A percentile compares a stretch with the other conserved stretches of the same genome.
Evolutionary conservation across 2,888 invertebrate species (phyloP).

Genomic region (Nasonia oneida): DNA sequence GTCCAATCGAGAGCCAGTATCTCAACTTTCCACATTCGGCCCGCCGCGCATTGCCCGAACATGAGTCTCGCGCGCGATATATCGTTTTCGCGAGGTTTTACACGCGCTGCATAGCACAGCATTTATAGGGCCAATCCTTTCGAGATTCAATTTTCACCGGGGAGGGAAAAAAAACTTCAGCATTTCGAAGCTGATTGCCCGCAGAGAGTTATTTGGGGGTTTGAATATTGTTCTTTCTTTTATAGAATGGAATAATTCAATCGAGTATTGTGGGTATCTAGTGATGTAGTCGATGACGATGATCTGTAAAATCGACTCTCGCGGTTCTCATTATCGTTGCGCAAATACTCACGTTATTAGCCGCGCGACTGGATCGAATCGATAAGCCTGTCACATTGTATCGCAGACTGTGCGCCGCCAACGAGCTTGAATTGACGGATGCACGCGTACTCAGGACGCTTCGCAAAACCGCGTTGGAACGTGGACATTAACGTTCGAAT

Average conservation of each 20-base stretch:
- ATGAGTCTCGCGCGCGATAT: neutral
- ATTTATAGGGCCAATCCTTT: conserved; percentile 37
- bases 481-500: neutral
- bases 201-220: neutral
- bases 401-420: neutral
- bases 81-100: conserved; percentile 22
- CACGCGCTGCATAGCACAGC: neutral
- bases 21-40: conserved; percentile 33
- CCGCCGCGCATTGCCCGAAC: neutral
- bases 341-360: conserved; percentile 12
- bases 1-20: conserved; percentile 27
- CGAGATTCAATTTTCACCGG: conserved; percentile 30
- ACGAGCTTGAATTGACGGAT: conserved; percentile 15
- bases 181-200: conserved; percentile 2
- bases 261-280: too few relatives aligned
- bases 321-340: conserved; percentile 1
- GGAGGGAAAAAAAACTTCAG: conserved; percentile 3
- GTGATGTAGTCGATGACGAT: neutral
- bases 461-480: conserved; percentile 23
- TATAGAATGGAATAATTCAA: too few relatives aligned
- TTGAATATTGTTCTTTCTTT: neutral
- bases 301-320: conserved; percentile 28
- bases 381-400: conserved; percentile 21
- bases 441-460: conserved; percentile 29
- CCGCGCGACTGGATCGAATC: conserved; percentile 35